These are phyloP conservation scores for Oncorhynchus mykiss DNA, from an alignment of 2,113 vertebrate species.

Conservation along the genomic window DNA sequence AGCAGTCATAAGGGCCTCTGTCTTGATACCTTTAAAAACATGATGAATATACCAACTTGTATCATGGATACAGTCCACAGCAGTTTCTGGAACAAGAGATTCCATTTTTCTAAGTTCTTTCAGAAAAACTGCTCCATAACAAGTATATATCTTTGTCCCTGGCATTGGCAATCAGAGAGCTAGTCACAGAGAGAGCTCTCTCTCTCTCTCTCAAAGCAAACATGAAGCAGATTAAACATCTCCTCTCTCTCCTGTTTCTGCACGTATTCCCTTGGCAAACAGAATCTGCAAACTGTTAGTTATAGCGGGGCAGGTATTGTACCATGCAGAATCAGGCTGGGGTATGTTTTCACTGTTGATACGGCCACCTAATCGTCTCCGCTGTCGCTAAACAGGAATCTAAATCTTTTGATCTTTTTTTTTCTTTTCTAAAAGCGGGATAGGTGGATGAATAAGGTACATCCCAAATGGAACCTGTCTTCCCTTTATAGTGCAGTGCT, in stretches of 20 bases:
- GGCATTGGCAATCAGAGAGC: too few species aligned
- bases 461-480: too few species aligned
- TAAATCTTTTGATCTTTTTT: background rate
- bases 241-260: background rate
- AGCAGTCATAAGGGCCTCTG: background rate
- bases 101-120: too few species aligned
- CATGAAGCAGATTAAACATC: background rate
- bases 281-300: background rate
- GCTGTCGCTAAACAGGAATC: constrained; percentile 1
- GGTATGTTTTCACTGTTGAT: background rate
- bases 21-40: background rate
- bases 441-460: background rate
- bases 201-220: background rate
- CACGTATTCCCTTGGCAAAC: background rate
- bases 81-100: too few species aligned
- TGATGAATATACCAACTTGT: too few species aligned
- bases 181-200: too few species aligned
- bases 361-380: background rate
- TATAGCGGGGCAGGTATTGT: background rate
- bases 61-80: too few species aligned
- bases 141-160: too few species aligned
- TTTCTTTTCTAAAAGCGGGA: background rate
- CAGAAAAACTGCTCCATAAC: too few species aligned
- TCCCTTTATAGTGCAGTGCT: too few species aligned
- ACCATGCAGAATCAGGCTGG: background rate